Evolutionary conservation across 2,888 invertebrate genomes (phyloP).

Genomic region (Eulithis prunata): DNA sequence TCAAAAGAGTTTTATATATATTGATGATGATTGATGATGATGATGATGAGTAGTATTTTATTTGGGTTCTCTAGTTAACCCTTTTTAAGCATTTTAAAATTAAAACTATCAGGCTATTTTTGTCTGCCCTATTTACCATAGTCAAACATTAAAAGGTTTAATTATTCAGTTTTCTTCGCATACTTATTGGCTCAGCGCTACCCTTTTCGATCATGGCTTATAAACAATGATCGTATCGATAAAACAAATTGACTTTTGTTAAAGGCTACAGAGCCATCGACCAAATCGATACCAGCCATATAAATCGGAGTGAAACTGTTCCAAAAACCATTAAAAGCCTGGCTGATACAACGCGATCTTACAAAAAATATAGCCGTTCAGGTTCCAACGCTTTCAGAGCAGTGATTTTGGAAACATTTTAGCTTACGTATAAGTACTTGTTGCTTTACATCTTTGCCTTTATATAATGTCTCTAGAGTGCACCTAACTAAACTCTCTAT

Average conservation of each 20-base stretch:
- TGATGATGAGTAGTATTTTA: no score
- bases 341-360: slow-evolving; percentile 13
- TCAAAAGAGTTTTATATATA: no score
- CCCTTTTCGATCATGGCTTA: slow-evolving; percentile 24
- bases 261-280: background rate
- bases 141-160: slow-evolving; percentile 17
- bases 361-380: slow-evolving; percentile 18
- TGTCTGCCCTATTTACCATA: slow-evolving; percentile 7
- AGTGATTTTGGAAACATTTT: slow-evolving; percentile 33
- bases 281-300: slow-evolving; percentile 20
- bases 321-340: slow-evolving; percentile 15
- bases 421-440: slow-evolving; percentile 42
- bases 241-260: slow-evolving; percentile 25
- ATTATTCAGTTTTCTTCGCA: slow-evolving; percentile 21
- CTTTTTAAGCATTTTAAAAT: no score
- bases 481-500: slow-evolving; percentile 46
- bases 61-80: no score
- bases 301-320: slow-evolving; percentile 7
- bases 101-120: background rate
- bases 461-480: slow-evolving; percentile 45
- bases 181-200: slow-evolving; percentile 19
- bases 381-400: slow-evolving; percentile 9
- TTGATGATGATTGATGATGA: no score
- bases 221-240: slow-evolving; percentile 32
- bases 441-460: slow-evolving; percentile 45